These are phyloP conservation scores for Smutsia temminckii DNA, from an alignment of 2,797 vertebrate species.

Conservation along the genomic window DNA sequence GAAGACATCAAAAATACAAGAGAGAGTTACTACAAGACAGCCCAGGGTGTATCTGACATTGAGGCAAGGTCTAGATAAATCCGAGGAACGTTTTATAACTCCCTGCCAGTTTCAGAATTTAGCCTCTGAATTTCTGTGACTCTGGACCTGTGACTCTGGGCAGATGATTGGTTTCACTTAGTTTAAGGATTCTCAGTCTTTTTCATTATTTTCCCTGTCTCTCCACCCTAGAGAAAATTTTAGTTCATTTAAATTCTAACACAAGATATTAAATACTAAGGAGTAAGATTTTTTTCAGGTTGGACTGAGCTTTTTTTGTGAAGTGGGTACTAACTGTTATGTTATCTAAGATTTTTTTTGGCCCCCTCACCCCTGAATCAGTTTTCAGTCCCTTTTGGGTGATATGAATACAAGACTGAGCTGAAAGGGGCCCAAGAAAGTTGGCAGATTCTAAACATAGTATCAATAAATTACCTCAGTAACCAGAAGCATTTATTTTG, in stretches of 20 bases:
- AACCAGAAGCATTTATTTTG: constrained; percentile 43
- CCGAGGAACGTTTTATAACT: background rate
- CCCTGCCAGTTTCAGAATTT: background rate
- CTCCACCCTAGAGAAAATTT: background rate
- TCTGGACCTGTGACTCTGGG: background rate
- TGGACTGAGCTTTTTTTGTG: background rate
- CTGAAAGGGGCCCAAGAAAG: background rate
- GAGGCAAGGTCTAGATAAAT: background rate
- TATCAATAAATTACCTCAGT: constrained; percentile 16
- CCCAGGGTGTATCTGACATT: background rate
- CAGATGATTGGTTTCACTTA: background rate
- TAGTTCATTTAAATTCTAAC: background rate
- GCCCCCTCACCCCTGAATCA: background rate
- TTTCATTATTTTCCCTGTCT: background rate
- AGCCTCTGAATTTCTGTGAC: background rate
- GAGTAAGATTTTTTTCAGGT: background rate
- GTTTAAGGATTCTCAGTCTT: background rate
- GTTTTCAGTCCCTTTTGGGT: background rate
- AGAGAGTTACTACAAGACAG: background rate
- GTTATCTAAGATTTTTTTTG: background rate
- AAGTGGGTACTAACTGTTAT: background rate
- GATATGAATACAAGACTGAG: background rate
- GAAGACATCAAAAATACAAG: background rate
- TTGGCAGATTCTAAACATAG: background rate
- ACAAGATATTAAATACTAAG: background rate